These are phyloP conservation scores for Heterotis niloticus DNA, from an alignment of 2,113 vertebrate genomes.

Conservation along the genomic window DNA sequence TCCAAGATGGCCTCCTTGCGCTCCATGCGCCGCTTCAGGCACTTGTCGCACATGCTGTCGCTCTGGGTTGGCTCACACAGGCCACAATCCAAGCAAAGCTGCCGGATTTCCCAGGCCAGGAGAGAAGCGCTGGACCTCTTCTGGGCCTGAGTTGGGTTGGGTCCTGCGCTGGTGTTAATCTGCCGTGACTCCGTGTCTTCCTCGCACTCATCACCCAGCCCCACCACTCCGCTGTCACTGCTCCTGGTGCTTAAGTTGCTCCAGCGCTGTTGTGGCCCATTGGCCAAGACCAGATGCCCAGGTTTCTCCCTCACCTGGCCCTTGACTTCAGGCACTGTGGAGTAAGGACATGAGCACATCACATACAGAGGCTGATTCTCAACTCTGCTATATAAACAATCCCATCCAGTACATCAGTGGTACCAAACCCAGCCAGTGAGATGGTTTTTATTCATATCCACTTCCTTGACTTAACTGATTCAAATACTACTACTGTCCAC, in stretches of 20 bases:
- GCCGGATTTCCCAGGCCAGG: constrained; percentile 72
- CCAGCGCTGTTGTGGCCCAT: constrained; percentile 73
- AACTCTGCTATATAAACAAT: neutral
- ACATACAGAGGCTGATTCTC: neutral
- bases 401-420: too few relatives aligned
- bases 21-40: constrained; percentile 76
- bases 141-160: constrained; percentile 73
- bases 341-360: constrained; percentile 3
- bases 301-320: constrained; percentile 65
- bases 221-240: constrained; percentile 81
- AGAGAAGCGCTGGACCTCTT: constrained; percentile 69
- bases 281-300: constrained; percentile 47
- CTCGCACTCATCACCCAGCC: constrained; percentile 71
- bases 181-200: constrained; percentile 61
- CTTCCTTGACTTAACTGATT: too few relatives aligned
- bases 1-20: constrained; percentile 85
- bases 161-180: constrained; percentile 79
- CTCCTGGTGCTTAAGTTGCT: constrained; percentile 86
- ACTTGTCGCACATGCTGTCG: constrained; percentile 77
- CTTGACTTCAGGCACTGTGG: constrained; percentile 53
- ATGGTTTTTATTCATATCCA: too few relatives aligned
- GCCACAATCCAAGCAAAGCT: constrained; percentile 80
- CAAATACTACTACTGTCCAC: too few relatives aligned
- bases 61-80: constrained; percentile 64
- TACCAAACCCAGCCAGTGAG: too few relatives aligned